Conservation (phyloP, 2,888 invertebrate genomes). For the Dynastes tityus region DNA sequence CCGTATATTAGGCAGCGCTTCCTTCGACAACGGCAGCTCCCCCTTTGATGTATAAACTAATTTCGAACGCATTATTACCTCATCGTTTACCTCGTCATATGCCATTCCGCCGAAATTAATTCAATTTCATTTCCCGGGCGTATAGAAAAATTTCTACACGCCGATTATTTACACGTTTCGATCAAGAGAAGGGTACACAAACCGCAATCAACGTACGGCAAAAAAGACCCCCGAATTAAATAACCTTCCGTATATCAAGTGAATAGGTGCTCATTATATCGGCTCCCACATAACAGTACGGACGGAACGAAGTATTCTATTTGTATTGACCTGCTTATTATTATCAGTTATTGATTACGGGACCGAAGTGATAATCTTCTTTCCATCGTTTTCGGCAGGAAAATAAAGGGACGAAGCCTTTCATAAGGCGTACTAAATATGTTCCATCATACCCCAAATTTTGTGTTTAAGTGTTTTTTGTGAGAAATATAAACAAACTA, state of each 20-base stretch:
- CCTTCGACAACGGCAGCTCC: not conserved
- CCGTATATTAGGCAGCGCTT: not conserved
- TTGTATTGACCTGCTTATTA: slow-evolving; percentile 44
- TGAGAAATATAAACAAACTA: no score
- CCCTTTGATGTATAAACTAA: slow-evolving; percentile 25
- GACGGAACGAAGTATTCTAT: slow-evolving; percentile 21
- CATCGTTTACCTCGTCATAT: slow-evolving; percentile 30
- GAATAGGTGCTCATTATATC: slow-evolving; percentile 43
- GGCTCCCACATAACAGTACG: slow-evolving; percentile 20
- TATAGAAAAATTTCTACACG: slow-evolving; percentile 27
- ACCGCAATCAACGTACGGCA: slow-evolving; percentile 37
- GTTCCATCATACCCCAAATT: no score
- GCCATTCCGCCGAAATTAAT: slow-evolving; percentile 28
- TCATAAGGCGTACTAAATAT: not conserved
- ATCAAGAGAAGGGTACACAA: slow-evolving; percentile 33
- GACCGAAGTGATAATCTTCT: not conserved
- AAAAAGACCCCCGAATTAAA: slow-evolving; percentile 30
- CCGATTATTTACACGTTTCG: slow-evolving; percentile 43
- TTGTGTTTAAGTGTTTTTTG: no score
- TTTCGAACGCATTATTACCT: slow-evolving; percentile 31
- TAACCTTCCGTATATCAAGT: slow-evolving; percentile 43
- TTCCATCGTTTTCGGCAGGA: not conserved
- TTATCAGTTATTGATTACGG: slow-evolving; percentile 41
- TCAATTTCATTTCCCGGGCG: slow-evolving; percentile 25
- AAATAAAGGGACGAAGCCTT: not conserved